Evolutionary conservation across 2,113 vertebrate species (phyloP).

Genomic region (Riparia riparia): DNA sequence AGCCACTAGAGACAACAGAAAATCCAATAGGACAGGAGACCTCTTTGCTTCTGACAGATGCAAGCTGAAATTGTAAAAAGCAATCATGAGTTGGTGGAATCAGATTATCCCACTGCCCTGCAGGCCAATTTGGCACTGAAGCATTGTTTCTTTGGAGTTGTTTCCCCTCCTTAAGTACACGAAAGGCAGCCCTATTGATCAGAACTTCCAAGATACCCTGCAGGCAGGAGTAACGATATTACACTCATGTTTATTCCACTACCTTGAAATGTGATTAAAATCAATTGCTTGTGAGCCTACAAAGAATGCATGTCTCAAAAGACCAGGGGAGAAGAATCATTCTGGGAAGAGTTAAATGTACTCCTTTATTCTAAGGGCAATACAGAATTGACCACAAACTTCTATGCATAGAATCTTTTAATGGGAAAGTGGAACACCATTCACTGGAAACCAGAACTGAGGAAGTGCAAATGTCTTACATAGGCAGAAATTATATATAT

Average conservation of each 20-base stretch:
- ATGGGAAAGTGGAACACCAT: neutral
- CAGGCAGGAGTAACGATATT: constrained; percentile 30
- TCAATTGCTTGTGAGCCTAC: neutral
- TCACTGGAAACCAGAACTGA: neutral
- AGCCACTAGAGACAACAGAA: constrained; percentile 5
- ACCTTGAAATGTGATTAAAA: constrained; percentile 37
- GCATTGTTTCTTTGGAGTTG: constrained; percentile 19
- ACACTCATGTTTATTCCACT: constrained; percentile 32
- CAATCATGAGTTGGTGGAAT: constrained; percentile 51
- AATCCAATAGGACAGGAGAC: constrained; percentile 42
- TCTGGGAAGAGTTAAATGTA: neutral
- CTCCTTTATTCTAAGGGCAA: neutral
- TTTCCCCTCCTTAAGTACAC: constrained; percentile 28
- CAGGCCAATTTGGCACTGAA: constrained; percentile 41
- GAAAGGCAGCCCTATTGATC: constrained; percentile 49
- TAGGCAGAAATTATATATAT: neutral
- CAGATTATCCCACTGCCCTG: constrained; percentile 38
- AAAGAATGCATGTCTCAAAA: neutral
- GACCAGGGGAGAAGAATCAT: neutral
- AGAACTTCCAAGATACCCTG: constrained; percentile 41
- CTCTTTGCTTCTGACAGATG: constrained; percentile 52
- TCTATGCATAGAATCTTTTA: neutral
- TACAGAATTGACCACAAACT: neutral
- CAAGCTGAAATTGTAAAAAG: constrained; percentile 40
- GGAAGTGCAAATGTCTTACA: neutral